Conservation (phyloP, 53 echinoderm and acorn worm species). For the Stichopus horrens region DNA sequence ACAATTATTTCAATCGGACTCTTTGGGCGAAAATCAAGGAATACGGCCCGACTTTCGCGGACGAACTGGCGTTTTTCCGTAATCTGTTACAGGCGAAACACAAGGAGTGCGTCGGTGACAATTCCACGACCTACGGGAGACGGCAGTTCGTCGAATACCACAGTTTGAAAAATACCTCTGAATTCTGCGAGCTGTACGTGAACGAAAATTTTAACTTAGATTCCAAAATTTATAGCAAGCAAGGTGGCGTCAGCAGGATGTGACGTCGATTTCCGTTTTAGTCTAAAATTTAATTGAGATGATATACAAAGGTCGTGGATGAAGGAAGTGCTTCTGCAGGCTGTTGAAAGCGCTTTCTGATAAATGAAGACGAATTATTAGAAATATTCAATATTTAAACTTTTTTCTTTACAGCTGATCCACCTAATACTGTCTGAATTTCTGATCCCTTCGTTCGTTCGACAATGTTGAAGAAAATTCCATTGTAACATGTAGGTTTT, state of each 20-base stretch:
- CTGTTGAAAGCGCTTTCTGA: too few species aligned
- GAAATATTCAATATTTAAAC: too few species aligned
- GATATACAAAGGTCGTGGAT: too few species aligned
- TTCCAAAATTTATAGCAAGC: not conserved
- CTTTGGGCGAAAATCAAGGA: conserved; percentile 22
- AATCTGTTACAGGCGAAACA: conserved; percentile 1
- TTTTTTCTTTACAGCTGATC: too few species aligned
- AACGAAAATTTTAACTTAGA: conserved; percentile 26
- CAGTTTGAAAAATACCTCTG: conserved; percentile 3
- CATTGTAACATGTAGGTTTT: too few species aligned
- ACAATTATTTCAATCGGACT: conserved; percentile 30
- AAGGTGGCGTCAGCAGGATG: conserved; percentile 3
- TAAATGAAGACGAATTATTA: too few species aligned
- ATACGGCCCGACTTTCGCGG: conserved; percentile 1
- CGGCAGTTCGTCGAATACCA: conserved; percentile 27
- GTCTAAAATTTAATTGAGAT: too few species aligned
- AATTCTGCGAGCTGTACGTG: conserved; percentile 20
- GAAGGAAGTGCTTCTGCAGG: too few species aligned
- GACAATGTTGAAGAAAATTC: too few species aligned
- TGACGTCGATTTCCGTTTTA: not conserved
- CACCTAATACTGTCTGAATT: too few species aligned
- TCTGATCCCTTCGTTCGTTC: too few species aligned
- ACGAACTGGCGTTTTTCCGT: not conserved
- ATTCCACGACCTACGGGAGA: not conserved
- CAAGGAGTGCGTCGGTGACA: conserved; percentile 21